A percentile compares a stretch with the other conserved stretches of the same genome.
phyloP scores from a whole-genome alignment of 2,797 vertebrate genomes.

The Cryptoprocta ferox region DNA sequence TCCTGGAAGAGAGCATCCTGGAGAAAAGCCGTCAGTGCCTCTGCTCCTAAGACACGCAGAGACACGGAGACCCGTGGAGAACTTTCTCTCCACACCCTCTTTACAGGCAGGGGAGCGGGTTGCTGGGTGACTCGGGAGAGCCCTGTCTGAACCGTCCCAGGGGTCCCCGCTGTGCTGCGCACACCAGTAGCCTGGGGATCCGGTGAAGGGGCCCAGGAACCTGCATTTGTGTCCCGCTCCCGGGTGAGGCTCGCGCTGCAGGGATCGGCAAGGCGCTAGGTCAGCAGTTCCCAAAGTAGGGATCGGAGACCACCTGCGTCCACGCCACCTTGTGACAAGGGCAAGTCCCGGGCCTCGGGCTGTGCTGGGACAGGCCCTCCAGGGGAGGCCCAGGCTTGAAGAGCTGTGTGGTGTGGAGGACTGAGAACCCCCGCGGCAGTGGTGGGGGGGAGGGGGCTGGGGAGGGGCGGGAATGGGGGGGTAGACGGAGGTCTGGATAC shows the following conservation, averaged over 20 bases:
- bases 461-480: not conserved
- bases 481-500: not conserved
- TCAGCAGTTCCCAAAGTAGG: not conserved
- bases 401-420: too few relatives aligned
- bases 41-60: not conserved
- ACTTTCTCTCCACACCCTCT: not conserved
- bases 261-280: not conserved
- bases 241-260: not conserved
- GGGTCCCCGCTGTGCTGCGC: not conserved
- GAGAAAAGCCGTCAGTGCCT: not conserved
- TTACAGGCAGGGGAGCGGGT: not conserved
- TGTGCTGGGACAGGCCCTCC: not conserved
- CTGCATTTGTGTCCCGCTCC: not conserved
- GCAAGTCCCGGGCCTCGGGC: not conserved
- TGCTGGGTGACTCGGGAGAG: not conserved
- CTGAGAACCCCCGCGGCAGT: accelerated
- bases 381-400: not conserved
- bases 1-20: not conserved
- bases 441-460: not conserved
- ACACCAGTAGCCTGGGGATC: not conserved
- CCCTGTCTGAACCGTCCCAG: not conserved
- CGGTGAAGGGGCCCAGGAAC: not conserved
- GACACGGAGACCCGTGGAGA: not conserved
- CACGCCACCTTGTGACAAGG: not conserved
- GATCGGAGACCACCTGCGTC: accelerated